A percentile compares a stretch with the other conserved stretches of the same genome.
Evolutionary conservation across 1,140 invertebrate species (phyloP).

Genomic region (Atta texana): DNA sequence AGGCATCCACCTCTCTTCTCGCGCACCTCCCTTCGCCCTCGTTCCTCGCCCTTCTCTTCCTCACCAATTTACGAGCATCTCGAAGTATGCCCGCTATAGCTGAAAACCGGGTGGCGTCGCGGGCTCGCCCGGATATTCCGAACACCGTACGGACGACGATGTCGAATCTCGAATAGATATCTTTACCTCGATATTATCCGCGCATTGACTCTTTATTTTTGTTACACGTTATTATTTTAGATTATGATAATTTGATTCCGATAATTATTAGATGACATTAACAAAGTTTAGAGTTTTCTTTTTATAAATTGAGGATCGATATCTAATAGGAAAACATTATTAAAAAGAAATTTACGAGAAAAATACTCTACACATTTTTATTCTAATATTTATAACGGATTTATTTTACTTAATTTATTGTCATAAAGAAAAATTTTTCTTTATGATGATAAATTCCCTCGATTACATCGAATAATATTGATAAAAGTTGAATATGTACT

Average conservation of each 20-base stretch:
- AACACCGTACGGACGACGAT: conserved; percentile 18
- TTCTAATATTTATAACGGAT: not conserved
- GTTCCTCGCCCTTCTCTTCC: conserved; percentile 58
- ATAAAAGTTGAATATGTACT: not conserved
- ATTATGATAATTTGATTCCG: not conserved
- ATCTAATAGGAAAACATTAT: conserved; percentile 2
- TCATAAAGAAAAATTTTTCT: not conserved
- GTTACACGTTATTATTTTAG: not conserved
- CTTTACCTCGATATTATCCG: conserved; percentile 42
- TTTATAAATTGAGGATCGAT: not conserved
- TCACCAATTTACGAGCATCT: conserved; percentile 74
- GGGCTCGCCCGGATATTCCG: conserved; percentile 63
- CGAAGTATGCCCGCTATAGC: conserved; percentile 61
- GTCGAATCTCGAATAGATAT: not conserved
- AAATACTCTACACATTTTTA: not conserved
- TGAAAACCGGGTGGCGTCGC: conserved; percentile 69
- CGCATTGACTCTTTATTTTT: conserved; percentile 20
- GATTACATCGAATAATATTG: too few relatives aligned
- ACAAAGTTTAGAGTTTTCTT: not conserved
- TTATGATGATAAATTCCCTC: not conserved
- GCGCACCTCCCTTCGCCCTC: conserved; percentile 47
- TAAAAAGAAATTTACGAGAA: not conserved
- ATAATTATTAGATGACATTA: not conserved
- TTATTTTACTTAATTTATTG: not conserved
- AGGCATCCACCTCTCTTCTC: conserved; percentile 63